phyloP scores from a whole-genome alignment of 2,797 vertebrate species.

The Dryobates pubescens region DNA sequence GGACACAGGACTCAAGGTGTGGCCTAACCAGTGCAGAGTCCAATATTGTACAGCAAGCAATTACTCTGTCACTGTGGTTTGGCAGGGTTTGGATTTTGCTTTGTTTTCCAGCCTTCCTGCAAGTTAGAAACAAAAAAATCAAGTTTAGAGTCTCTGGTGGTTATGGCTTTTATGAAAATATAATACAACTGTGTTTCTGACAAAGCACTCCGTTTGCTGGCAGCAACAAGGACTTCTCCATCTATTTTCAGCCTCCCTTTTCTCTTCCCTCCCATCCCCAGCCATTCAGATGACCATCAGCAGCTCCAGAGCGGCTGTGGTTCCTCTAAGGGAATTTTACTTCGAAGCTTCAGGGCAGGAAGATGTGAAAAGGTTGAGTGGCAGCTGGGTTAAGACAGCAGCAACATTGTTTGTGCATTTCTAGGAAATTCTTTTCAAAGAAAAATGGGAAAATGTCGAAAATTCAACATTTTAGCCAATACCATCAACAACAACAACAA shows the following conservation, averaged over 20 bases:
- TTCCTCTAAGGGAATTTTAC: neutral
- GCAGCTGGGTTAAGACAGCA: neutral
- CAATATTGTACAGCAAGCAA: neutral
- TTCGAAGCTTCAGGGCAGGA: neutral
- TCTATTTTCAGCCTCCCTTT: conserved; percentile 24
- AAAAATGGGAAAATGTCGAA: neutral
- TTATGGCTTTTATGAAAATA: conserved; percentile 10
- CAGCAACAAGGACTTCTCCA: neutral
- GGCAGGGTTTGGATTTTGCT: neutral
- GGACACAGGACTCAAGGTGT: too few relatives aligned
- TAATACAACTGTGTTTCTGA: conserved; percentile 6
- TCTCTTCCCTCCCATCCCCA: neutral
- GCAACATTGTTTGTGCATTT: neutral
- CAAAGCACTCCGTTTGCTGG: neutral
- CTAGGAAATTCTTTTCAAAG: neutral
- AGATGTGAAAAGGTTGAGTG: neutral
- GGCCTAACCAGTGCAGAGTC: too few relatives aligned
- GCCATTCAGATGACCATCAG: neutral
- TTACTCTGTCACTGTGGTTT: neutral
- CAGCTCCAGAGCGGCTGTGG: neutral
- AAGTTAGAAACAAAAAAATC: neutral
- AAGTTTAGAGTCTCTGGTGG: neutral
- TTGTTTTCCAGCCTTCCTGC: neutral
- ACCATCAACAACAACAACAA: neutral
- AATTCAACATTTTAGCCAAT: neutral